Evolutionary conservation across 2,113 vertebrate species (phyloP), one percentile per base, ranked within the genome.

Genomic region (Vulpes lagopus): DNA sequence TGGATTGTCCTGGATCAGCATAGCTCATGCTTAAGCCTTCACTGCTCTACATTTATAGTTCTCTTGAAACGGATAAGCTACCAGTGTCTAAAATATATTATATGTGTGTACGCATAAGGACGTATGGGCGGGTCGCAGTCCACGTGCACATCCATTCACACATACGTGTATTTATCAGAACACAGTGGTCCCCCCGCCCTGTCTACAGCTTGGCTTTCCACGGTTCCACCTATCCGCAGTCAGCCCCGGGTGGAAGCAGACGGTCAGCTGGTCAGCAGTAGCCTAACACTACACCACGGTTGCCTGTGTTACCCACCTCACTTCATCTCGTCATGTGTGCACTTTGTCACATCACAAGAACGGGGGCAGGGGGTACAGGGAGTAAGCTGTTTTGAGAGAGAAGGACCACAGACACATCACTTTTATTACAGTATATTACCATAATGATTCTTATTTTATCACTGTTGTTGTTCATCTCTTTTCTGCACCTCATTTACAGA

Each of bases 101-200:
- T 32, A 23, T 27, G 19, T 8, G 3, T 65, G 20, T 5, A 0
- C 32, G 55, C 19, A n/a, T 65, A 53, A 15, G 12, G 8, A 81
- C 30, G 5, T 32, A 38, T 38, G 64, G 22, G 30, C 71, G 22
- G 25, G 62, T 64, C 27, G 27, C 25, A 64, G 25, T 64, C 62
- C 62, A 12, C 43, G 43, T 43, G 43, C 43, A 73, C 2, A 73
- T 17, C 74, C 15, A 74, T 73, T 35, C 19, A 3, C 19, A 55
- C 30, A 2, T 17, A 53, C 16, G 17, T 51, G 22, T n/a, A 22
- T 11, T 38, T n/a, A 69, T 27, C 25, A 67, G 67, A 20, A 5
- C n/a, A 51, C 0, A 1, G 23, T 49, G 8, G 14, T 78, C 25
- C 74, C 8, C 0, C 1, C 14, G 8, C 17, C 32, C 27, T 51